Base-by-base conservation (phyloP, 2,113 vertebrate species). In the Chaenogobius annularis region DNA sequence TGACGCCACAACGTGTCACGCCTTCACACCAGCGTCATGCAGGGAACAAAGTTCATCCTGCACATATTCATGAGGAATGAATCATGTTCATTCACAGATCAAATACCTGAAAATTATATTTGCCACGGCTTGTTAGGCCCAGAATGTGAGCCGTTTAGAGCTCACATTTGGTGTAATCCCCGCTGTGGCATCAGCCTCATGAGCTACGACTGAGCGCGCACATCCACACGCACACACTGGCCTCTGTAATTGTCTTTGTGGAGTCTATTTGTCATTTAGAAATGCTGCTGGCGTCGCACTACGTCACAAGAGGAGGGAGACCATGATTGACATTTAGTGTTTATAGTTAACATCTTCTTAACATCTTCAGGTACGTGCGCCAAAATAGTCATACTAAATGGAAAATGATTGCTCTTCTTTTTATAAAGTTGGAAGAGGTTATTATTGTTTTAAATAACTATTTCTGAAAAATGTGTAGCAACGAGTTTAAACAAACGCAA, bases 81-180 rank as follows among this genome's bases (percentile, higher is more conserved):
- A 26, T 10, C 59, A 17, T 11, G 68, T 66, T 83, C 47, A 75
- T 69, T 81, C 59, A 59, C 11, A 11, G 58, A 10, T 63, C 56
- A 80, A 70, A 58, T 61, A 13, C 87, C 54, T 52, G 69, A 71
- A 80, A 67, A 26, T 73, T 76, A 48, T 56, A 74, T 77, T 20
- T 75, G 71, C 83, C 82, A 73, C 55, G 22, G 15, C 2, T 54
- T 59, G 64, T 74, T 55, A 22, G 66, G 56, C 46, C 62, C 71
- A 5, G 68, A 73, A 82, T 73, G n/a, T 83, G 69, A 81, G 73
- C 78, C 81, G 87, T 83, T 89, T 86, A 84, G 47, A 59, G 73
- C 46, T 87, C 81, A 87, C 73, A 69, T 87, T 83, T 72, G 77
- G 72, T 47, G 70, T 85, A 89, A 90, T 89, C 85, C 77, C 66